Conservation (phyloP, 37 sponge, comb jelly and placozoan species). For the Cladorhizidae sp. region DNA sequence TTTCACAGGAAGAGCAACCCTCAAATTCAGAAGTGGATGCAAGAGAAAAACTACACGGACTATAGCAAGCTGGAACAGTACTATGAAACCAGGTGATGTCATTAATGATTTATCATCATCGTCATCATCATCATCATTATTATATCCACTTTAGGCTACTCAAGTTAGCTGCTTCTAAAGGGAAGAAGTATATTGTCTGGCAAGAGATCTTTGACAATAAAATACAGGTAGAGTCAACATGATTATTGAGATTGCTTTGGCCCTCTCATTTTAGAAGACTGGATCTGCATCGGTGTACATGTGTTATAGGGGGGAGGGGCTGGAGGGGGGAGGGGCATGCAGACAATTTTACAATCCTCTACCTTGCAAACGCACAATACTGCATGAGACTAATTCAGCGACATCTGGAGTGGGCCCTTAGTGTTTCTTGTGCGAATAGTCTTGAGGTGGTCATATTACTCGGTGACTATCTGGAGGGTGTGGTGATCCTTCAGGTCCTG, state of each 20-base stretch:
- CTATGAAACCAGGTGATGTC: constrained; percentile 81
- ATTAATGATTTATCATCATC: not conserved
- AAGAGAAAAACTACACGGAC: constrained; percentile 53
- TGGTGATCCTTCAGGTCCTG: constrained; percentile 37
- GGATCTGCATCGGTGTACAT: not conserved
- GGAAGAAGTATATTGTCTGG: constrained; percentile 93
- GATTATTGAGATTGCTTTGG: too few relatives aligned
- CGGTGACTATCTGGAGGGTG: not conserved
- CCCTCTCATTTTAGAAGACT: too few relatives aligned
- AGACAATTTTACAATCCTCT: too few relatives aligned
- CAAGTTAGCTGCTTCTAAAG: constrained; percentile 54
- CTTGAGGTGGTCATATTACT: not conserved
- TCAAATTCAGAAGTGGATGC: constrained; percentile 81
- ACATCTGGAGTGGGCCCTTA: not conserved
- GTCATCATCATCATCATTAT: not conserved
- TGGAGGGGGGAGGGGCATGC: too few relatives aligned
- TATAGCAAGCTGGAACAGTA: constrained; percentile 86
- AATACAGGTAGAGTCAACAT: constrained; percentile 43
- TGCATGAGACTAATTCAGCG: too few relatives aligned
- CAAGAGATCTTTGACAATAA: constrained; percentile 96
- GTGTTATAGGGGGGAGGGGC: too few relatives aligned
- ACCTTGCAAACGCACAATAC: too few relatives aligned
- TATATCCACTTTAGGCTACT: constrained; percentile 50
- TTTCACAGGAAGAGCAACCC: constrained; percentile 76
- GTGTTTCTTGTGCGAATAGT: not conserved